Conservation (phyloP, 1,140 invertebrate genomes). For the Condylostylus longicornis region DNA sequence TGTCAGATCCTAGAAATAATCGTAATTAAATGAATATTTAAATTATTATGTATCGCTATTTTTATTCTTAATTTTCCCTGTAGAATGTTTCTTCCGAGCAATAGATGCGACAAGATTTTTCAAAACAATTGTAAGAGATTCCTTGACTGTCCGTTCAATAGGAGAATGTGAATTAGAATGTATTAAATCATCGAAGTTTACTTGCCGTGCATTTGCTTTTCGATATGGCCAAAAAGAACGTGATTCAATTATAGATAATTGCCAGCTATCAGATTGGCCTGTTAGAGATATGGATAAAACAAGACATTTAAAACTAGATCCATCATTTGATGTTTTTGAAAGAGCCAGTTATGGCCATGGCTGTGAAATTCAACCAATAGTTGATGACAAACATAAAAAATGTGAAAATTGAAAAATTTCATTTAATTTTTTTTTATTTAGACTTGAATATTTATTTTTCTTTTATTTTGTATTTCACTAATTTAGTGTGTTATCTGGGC, state of each 20-base stretch:
- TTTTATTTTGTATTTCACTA: constrained; percentile 8
- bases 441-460: not conserved
- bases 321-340: constrained; percentile 56
- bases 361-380: constrained; percentile 46
- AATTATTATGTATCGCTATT: no score
- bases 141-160: constrained; percentile 46
- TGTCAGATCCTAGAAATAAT: constrained; percentile 24
- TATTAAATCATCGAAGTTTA: constrained; percentile 47
- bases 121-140: constrained; percentile 42
- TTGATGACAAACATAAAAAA: constrained; percentile 33
- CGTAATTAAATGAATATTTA: constrained; percentile 21
- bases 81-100: constrained; percentile 68
- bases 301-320: constrained; percentile 40
- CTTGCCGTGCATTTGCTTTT: constrained; percentile 61
- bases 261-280: constrained; percentile 55
- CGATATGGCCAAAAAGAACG: constrained; percentile 47
- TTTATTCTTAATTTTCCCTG: constrained; percentile 13
- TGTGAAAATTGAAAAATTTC: constrained; percentile 16
- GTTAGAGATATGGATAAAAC: constrained; percentile 44
- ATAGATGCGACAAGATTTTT: constrained; percentile 52
- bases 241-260: constrained; percentile 48
- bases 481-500: constrained; percentile 59
- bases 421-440: not conserved
- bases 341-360: constrained; percentile 60
- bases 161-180: constrained; percentile 64